These are phyloP conservation scores for Pollenia griseotomentosa DNA, from an alignment of 2,888 invertebrate genomes.

Conservation along the genomic window DNA sequence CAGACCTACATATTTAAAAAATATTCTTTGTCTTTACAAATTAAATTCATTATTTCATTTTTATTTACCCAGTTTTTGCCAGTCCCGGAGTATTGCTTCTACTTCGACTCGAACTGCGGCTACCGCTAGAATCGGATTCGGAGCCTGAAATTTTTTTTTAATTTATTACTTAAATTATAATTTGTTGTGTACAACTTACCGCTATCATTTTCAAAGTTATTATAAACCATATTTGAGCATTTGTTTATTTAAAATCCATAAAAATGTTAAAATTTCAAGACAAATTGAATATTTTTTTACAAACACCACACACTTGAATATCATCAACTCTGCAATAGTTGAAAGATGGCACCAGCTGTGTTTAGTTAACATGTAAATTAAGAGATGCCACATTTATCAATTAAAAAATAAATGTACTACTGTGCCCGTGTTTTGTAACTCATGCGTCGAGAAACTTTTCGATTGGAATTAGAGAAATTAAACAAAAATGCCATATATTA, in stretches of 20 bases:
- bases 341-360: neutral
- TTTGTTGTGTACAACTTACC: constrained; percentile 73
- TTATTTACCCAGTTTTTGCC: constrained; percentile 68
- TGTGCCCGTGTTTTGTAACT: too few relatives aligned
- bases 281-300: constrained; percentile 8
- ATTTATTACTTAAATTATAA: neutral
- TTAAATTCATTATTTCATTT: neutral
- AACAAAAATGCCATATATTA: too few relatives aligned
- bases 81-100: constrained; percentile 79
- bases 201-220: constrained; percentile 78
- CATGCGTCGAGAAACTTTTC: too few relatives aligned
- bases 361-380: neutral
- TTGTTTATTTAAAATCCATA: constrained; percentile 32
- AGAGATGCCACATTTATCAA: neutral
- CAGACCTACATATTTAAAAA: constrained; percentile 73
- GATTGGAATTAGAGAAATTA: too few relatives aligned
- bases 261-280: neutral
- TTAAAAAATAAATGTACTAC: too few relatives aligned
- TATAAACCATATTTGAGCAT: constrained; percentile 76
- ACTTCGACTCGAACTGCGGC: constrained; percentile 77
- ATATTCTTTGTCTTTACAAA: neutral
- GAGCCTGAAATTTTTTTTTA: constrained; percentile 72
- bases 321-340: neutral
- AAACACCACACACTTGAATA: constrained; percentile 13
- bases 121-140: constrained; percentile 80